Evolutionary conservation across 2,113 vertebrate genomes (phyloP).

Genomic region (Maccullochella peelii): DNA sequence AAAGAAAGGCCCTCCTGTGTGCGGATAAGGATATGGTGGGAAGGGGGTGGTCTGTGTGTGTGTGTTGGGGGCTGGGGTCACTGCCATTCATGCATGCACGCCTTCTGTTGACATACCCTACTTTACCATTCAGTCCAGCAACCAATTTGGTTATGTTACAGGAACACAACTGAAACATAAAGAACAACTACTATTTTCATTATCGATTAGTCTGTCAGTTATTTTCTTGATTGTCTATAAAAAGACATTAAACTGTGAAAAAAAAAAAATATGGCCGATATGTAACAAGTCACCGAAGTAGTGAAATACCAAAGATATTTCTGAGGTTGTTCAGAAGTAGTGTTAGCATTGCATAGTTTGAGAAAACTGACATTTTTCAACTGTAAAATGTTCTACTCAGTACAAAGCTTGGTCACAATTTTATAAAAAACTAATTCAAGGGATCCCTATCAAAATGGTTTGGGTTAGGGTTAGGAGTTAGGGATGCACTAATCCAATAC

Average conservation of each 20-base stretch:
- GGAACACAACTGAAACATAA: background rate
- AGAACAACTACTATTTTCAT: background rate
- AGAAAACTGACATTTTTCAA: too few species aligned
- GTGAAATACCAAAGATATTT: too few species aligned
- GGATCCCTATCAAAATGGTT: too few species aligned
- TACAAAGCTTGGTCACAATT: too few species aligned
- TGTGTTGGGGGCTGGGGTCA: slow-evolving; percentile 14
- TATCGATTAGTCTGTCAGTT: background rate
- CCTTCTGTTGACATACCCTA: slow-evolving; percentile 60
- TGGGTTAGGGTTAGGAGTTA: too few species aligned
- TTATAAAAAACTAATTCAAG: too few species aligned
- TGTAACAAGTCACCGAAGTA: too few species aligned
- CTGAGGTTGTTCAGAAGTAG: too few species aligned
- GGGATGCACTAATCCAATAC: too few species aligned
- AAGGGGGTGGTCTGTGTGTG: slow-evolving; percentile 6
- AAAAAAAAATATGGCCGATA: too few species aligned
- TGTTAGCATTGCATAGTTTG: too few species aligned
- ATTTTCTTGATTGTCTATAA: background rate
- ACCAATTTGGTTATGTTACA: slow-evolving; percentile 8
- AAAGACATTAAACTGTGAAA: background rate
- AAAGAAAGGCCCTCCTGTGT: slow-evolving; percentile 50
- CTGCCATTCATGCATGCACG: slow-evolving; percentile 53
- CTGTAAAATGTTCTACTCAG: too few species aligned
- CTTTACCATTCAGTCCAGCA: slow-evolving; percentile 24
- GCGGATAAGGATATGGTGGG: slow-evolving; percentile 22